Base-by-base conservation (phyloP, 2,113 vertebrate genomes). In the Phyllostomus hastatus region DNA sequence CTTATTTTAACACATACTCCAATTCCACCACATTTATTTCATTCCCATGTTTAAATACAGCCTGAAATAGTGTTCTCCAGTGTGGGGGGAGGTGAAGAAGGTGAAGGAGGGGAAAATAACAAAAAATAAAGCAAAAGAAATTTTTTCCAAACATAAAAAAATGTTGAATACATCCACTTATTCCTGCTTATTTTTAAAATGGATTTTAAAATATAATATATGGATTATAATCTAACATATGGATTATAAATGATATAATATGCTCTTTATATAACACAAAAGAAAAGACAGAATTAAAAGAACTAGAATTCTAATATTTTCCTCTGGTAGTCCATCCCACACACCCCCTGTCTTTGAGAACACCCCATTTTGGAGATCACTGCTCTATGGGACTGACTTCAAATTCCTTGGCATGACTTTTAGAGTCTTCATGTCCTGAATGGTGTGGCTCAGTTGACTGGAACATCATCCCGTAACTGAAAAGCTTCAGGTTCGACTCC, bases 221-320 rank as follows among this genome's bases (percentile, higher is more conserved):
- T 2, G 35, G 24, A 91, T 88, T 46, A 88, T 43, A 43, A 43
- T 43, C 43, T 9, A 43, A 43, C 43, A 43, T 43, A 43, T 43
- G 43, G 43, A 43, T 20, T 90, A 48, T 54, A 64, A 54, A 73
- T 69, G 38, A 85, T 66, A 54, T n/a, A 83, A 90, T 26, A 80
- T 75, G 22, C 16, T 87, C 22, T 64, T 57, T 78, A 48, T 81
- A 88, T 76, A 81, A 81, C 35, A 94, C 19, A 80, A 24, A 76
- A 79, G 90, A 59, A 59, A 59, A 88, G 16, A 90, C 67, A 90
- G 64, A 85, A 93, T 57, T 67, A 24, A 81, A 80, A 90, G 48
- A 90, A 41, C 28, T 57, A 67, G 41, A 75, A 96, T 75, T 81
- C 66, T 75, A 94, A 52, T 84, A 91, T 91, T 79, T 94, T 79